A percentile compares a stretch with the other conserved stretches of the same genome.
These are phyloP conservation scores for Erpetoichthys calabaricus DNA, from an alignment of 2,797 vertebrate genomes.

Conservation along the genomic window DNA sequence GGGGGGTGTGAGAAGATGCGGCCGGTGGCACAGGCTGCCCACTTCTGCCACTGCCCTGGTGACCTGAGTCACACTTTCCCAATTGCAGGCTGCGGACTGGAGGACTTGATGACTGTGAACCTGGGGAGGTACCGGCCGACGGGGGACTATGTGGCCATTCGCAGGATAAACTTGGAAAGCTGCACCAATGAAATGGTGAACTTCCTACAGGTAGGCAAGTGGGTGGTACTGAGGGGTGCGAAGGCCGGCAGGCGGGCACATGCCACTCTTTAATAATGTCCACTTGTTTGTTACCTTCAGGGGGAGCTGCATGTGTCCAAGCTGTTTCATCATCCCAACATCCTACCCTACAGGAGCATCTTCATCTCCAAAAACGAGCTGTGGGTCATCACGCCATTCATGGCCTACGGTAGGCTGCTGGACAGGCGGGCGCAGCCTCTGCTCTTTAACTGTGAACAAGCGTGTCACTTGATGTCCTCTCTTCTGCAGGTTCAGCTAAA, in stretches of 20 bases:
- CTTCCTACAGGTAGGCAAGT: constrained; percentile 74
- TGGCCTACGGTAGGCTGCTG: constrained; percentile 77
- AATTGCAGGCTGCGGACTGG: constrained; percentile 72
- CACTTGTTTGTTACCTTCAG: constrained; percentile 37
- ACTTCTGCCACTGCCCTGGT: background rate
- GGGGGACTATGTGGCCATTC: constrained; percentile 74
- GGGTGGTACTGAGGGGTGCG: background rate
- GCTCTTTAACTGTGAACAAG: background rate
- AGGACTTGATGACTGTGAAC: constrained; percentile 86
- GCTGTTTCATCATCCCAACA: constrained; percentile 85
- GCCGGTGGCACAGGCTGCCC: background rate
- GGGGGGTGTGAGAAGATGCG: background rate
- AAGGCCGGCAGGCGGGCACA: background rate
- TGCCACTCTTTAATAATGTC: constrained; percentile 1
- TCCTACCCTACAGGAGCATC: constrained; percentile 84
- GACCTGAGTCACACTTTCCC: background rate
- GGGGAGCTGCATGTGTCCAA: constrained; percentile 90
- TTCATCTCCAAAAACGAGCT: constrained; percentile 93
- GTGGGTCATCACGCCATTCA: constrained; percentile 91
- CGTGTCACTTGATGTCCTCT: constrained; percentile 1
- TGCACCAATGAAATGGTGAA: constrained; percentile 95
- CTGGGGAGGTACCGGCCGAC: constrained; percentile 76
- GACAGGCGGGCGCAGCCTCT: background rate
- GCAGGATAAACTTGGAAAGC: constrained; percentile 80
- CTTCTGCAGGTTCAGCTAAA: constrained; percentile 73